Evolutionary conservation across 1,140 invertebrate species (phyloP).

Genomic region (Hylaeus volcanicus): DNA sequence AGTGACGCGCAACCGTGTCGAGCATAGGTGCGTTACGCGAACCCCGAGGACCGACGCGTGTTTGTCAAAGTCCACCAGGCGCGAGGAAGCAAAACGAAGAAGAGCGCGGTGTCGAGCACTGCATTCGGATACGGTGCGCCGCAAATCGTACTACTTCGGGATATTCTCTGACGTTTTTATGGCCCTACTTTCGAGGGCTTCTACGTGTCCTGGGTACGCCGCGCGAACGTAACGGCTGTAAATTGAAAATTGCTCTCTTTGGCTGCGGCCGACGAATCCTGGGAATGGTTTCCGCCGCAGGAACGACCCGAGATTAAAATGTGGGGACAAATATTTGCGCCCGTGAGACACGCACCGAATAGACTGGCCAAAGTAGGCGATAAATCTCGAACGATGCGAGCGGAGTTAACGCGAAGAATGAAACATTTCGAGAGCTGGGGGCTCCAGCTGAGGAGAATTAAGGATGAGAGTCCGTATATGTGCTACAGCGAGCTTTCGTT

Average conservation of each 20-base stretch:
- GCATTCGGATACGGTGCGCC: slow-evolving; percentile 56
- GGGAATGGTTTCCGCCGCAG: slow-evolving; percentile 10
- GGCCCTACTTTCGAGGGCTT: slow-evolving; percentile 36
- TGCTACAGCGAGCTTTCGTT: not conserved
- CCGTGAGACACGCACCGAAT: slow-evolving; percentile 12
- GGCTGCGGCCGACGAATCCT: slow-evolving; percentile 17
- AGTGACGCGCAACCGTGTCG: not conserved
- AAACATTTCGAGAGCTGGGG: not conserved
- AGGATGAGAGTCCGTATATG: slow-evolving; percentile 5
- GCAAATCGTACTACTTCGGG: slow-evolving; percentile 61
- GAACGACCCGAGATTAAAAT: slow-evolving; percentile 22
- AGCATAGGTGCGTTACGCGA: slow-evolving; percentile 21
- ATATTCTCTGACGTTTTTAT: slow-evolving; percentile 63
- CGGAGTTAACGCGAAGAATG: slow-evolving; percentile 31
- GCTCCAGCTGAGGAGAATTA: slow-evolving; percentile 12
- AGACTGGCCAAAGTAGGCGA: not conserved
- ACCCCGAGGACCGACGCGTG: not conserved
- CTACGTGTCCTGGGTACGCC: slow-evolving; percentile 46
- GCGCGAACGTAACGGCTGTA: slow-evolving; percentile 46
- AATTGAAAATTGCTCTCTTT: slow-evolving; percentile 55
- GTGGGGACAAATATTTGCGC: slow-evolving; percentile 42
- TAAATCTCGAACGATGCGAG: slow-evolving; percentile 42
- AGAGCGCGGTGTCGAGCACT: not conserved
- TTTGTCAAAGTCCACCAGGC: slow-evolving; percentile 1
- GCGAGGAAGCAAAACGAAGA: not conserved